Conservation (phyloP, 2,797 vertebrate species). For the Odontamblyopus rebecca region DNA sequence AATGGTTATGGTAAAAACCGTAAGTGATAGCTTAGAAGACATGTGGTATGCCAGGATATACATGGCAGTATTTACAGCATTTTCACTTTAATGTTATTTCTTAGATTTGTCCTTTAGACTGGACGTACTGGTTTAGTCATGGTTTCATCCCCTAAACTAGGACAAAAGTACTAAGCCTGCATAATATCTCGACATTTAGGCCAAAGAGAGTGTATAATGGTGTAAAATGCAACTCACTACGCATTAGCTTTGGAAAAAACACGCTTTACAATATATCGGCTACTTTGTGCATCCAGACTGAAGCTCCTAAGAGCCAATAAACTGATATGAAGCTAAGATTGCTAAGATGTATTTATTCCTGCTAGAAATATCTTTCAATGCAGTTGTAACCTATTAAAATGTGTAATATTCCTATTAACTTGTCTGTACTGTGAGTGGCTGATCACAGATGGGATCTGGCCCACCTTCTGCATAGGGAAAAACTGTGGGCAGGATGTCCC, state of each 20-base stretch:
- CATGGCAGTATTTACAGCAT: background rate
- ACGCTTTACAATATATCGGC: background rate
- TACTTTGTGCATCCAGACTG: background rate
- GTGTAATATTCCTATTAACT: background rate
- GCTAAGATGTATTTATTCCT: background rate
- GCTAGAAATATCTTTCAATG: background rate
- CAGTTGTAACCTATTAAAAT: background rate
- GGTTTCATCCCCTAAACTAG: background rate
- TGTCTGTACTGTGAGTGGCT: conserved; percentile 7
- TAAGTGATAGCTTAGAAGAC: background rate
- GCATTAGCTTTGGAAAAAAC: background rate
- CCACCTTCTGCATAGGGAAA: conserved; percentile 58
- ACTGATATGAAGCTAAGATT: background rate
- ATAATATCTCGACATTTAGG: background rate
- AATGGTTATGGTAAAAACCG: background rate
- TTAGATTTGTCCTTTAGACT: too few relatives aligned
- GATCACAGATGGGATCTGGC: conserved; percentile 61
- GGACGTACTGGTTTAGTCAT: background rate
- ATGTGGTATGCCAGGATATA: too few relatives aligned
- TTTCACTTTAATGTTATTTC: background rate
- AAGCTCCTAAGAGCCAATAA: background rate
- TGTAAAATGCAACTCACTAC: background rate
- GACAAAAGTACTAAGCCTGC: background rate
- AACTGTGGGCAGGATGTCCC: conserved; percentile 43
- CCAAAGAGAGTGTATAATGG: background rate